Percentiles rank a stretch among this genome's conserved stretches.
phyloP scores from a whole-genome alignment of 1,140 invertebrate genomes.

The Dryas iulia region DNA sequence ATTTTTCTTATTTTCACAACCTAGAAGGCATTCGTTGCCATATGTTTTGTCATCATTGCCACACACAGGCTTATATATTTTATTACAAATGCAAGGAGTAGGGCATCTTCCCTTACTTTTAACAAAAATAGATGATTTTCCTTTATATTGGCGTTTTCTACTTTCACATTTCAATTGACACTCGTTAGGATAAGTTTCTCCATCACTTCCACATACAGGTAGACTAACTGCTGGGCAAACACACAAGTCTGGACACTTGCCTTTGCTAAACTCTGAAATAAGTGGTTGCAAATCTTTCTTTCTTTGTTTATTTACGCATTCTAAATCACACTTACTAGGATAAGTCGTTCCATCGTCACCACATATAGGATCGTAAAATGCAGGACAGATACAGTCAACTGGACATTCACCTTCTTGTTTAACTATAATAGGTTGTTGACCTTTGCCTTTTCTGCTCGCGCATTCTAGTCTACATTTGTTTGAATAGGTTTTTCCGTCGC shows the following conservation, averaged over 20 bases:
- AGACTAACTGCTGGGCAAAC: constrained; percentile 18
- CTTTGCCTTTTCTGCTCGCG: constrained; percentile 2
- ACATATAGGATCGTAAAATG: constrained; percentile 23
- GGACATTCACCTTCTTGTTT: constrained; percentile 24
- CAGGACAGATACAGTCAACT: constrained; percentile 20
- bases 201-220: constrained; percentile 30
- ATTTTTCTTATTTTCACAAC: constrained; percentile 12
- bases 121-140: constrained; percentile 11
- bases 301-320: background rate
- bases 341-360: constrained; percentile 50
- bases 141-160: constrained; percentile 10
- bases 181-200: constrained; percentile 27
- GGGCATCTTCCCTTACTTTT: constrained; percentile 25
- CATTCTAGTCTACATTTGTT: constrained; percentile 48
- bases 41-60: constrained; percentile 31
- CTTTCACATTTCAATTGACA: constrained; percentile 35
- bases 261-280: constrained; percentile 18
- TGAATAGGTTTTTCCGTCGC: constrained; percentile 46
- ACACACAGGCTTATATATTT: constrained; percentile 25
- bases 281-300: constrained; percentile 7
- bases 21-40: constrained; percentile 25
- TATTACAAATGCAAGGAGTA: constrained; percentile 14
- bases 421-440: constrained; percentile 23
- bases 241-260: constrained; percentile 26
- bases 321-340: constrained; percentile 48